Evolutionary conservation across 2,888 invertebrate genomes (phyloP), one percentile per base, ranked within the genome.

Genomic region (Drosophila siamana): DNA sequence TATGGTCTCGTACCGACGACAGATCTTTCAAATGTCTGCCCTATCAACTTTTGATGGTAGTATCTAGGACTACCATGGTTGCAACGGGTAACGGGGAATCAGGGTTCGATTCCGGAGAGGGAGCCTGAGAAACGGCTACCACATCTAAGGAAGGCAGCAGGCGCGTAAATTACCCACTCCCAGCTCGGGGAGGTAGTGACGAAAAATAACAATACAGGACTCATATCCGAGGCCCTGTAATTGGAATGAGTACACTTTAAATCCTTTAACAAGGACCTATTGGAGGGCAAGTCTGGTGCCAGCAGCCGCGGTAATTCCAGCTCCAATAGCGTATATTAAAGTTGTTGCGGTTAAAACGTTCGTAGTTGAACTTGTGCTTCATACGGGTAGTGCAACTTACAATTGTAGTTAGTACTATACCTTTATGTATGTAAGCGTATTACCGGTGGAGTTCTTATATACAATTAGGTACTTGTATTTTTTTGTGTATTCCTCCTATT

Each of bases 31-130:
- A 94, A 93, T 94, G 93, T 94, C 94, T 94, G 94, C 94, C 94
- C 93, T 94, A 94, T 94, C 94, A 69, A 69, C 65, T 56, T 52
- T 64, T 93, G 94, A 94, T 93, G 94, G 94, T 94, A 94, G 93
- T 93, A 93, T 94, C 93, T 93, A 92, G 92, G 94, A 93, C 94
- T 94, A 94, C 94, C 94, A 94, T 94, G 94, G 94, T 94, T 92
- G 93, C 93, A 93, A 95, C 94, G 94, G 94, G 94, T 95, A 94
- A 95, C 94, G 94, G 94, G 93, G 94, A 94, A 95, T 95, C 93
- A 94, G 94, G 94, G 94, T 64, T 71, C 71, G 68, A 94, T 94
- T 94, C 94, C 94, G 94, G 94, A 94, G 94, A 94, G 94, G 94
- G 94, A 94, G 94, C 94, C 94, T 94, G 94, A 94, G 94, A 94